Evolutionary conservation across 2,888 invertebrate species (phyloP).

Genomic region (Lysandra coridon): DNA sequence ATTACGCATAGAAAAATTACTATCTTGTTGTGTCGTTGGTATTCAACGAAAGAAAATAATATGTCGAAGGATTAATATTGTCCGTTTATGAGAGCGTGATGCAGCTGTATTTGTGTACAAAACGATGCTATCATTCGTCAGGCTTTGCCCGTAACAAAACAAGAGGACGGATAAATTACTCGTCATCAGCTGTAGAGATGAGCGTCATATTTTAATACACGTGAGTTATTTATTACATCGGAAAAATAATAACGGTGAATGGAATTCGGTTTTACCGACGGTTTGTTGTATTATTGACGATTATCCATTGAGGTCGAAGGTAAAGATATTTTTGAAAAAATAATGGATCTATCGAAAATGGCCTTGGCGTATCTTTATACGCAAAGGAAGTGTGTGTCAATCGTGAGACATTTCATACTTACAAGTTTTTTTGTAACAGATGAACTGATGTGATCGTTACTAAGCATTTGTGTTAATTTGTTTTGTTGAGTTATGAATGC

Average conservation of each 20-base stretch:
- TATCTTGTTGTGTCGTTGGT: background rate
- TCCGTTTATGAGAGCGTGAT: slow-evolving; percentile 61
- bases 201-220: slow-evolving; percentile 54
- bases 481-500: too few species aligned
- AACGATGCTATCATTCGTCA: slow-evolving; percentile 68
- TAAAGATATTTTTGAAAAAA: background rate
- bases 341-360: too few species aligned
- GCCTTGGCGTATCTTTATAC: too few species aligned
- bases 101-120: slow-evolving; percentile 68
- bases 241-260: slow-evolving; percentile 17
- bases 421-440: too few species aligned
- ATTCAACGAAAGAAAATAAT: slow-evolving; percentile 52
- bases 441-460: too few species aligned
- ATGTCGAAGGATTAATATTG: slow-evolving; percentile 73
- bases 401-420: too few species aligned
- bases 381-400: too few species aligned
- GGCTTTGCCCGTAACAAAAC: slow-evolving; percentile 72
- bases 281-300: background rate
- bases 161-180: slow-evolving; percentile 62
- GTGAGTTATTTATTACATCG: slow-evolving; percentile 30
- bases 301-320: background rate
- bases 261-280: background rate
- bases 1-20: background rate
- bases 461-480: too few species aligned
- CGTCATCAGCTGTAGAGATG: slow-evolving; percentile 68